These are phyloP conservation scores for Euspilapteryx auroguttella DNA, from an alignment of 2,888 invertebrate genomes.

Conservation along the genomic window DNA sequence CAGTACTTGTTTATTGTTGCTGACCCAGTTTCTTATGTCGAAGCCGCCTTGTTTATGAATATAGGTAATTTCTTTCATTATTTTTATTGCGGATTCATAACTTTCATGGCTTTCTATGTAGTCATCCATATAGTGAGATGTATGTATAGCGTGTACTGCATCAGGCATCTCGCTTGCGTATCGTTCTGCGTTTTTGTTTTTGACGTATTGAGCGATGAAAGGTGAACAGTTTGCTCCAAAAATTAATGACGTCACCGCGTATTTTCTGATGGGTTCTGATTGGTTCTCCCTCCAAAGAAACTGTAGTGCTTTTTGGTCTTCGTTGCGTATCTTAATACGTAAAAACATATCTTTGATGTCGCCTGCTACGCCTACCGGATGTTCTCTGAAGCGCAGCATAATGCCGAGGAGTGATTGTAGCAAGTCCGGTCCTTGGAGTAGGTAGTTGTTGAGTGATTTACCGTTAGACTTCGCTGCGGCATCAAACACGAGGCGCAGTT, in stretches of 20 bases:
- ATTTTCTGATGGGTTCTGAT: conserved; percentile 3
- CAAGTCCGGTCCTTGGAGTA: conserved; percentile 18
- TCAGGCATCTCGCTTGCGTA: conserved; percentile 2
- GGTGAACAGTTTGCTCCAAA: no score
- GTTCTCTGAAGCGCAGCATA: conserved; percentile 17
- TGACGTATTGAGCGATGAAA: conserved; percentile 6
- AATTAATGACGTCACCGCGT: no score
- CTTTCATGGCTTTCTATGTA: conserved; percentile 12
- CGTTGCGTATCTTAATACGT: conserved; percentile 12
- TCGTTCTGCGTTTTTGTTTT: conserved; percentile 8
- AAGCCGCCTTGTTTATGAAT: conserved; percentile 8
- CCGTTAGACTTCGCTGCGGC: conserved; percentile 12
- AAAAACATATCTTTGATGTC: no score
- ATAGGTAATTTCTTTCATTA: conserved; percentile 7
- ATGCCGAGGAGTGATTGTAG: conserved; percentile 15
- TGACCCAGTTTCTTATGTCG: no score
- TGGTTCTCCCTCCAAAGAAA: conserved; percentile 11
- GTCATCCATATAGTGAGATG: conserved; percentile 14
- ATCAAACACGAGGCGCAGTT: no score
- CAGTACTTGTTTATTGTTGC: conserved; percentile 9
- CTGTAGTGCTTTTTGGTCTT: no score
- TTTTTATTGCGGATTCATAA: conserved; percentile 7
- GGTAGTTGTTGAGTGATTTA: conserved; percentile 13
- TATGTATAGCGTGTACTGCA: conserved; percentile 10
- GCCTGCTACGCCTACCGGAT: no score